These are phyloP conservation scores for Dasysyrphus tricinctus DNA, from an alignment of 2,888 invertebrate species.

Conservation along the genomic window DNA sequence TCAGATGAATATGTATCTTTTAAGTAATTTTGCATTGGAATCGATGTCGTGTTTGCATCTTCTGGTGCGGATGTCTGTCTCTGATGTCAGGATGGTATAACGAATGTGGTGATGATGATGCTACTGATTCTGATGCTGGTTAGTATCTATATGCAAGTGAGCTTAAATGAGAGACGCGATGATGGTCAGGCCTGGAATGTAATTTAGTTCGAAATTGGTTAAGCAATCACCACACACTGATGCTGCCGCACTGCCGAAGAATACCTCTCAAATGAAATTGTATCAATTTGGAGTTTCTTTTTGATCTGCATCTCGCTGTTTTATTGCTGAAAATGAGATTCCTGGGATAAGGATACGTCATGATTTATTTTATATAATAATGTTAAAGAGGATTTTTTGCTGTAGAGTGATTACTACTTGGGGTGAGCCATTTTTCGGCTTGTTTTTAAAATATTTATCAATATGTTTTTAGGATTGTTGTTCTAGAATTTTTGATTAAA, in stretches of 20 bases:
- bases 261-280: conserved; percentile 56
- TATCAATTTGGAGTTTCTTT: conserved; percentile 69
- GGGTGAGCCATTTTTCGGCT: too few relatives aligned
- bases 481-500: too few relatives aligned
- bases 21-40: conserved; percentile 66
- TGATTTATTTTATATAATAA: not conserved
- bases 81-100: not conserved
- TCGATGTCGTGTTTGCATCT: conserved; percentile 70
- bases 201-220: conserved; percentile 58
- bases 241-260: not conserved
- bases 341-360: conserved; percentile 24
- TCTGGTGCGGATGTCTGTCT: conserved; percentile 5
- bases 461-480: too few relatives aligned
- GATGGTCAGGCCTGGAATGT: conserved; percentile 51
- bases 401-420: too few relatives aligned
- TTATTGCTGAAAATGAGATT: conserved; percentile 31
- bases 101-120: conserved; percentile 32
- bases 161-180: conserved; percentile 27
- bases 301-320: conserved; percentile 59
- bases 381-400: not conserved
- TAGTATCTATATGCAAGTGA: conserved; percentile 55
- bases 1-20: conserved; percentile 64
- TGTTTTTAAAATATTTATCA: too few relatives aligned
- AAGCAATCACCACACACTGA: conserved; percentile 19
- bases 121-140: conserved; percentile 17